A percentile compares a stretch with the other conserved stretches of the same genome.
Evolutionary conservation across 2,888 invertebrate genomes (phyloP).

Genomic region (Ctenicera cuprea): DNA sequence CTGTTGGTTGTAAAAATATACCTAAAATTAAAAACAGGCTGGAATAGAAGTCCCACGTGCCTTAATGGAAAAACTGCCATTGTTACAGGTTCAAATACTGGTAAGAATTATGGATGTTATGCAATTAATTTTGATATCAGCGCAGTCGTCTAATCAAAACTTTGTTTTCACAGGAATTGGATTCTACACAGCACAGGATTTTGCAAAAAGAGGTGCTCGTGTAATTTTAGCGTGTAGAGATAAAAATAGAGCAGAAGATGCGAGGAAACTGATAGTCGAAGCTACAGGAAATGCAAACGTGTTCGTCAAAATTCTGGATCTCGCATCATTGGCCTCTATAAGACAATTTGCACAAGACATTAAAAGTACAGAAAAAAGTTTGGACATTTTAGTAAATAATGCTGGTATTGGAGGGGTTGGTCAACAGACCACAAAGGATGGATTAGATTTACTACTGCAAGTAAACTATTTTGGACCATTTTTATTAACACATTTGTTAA

Average conservation of each 20-base stretch:
- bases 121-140: too few relatives aligned
- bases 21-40: too few relatives aligned
- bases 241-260: conserved; percentile 64
- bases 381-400: conserved; percentile 81
- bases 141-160: too few relatives aligned
- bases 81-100: conserved; percentile 67
- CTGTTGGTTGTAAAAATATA: too few relatives aligned
- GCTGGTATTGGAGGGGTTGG: conserved; percentile 76
- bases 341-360: conserved; percentile 78
- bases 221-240: conserved; percentile 76
- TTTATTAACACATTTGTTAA: conserved; percentile 80
- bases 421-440: conserved; percentile 77
- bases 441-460: conserved; percentile 80
- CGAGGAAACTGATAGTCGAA: conserved; percentile 66
- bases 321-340: conserved; percentile 76
- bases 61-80: conserved; percentile 67
- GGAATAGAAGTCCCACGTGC: conserved; percentile 64
- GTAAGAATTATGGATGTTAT: too few relatives aligned
- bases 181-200: conserved; percentile 69
- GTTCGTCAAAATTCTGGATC: conserved; percentile 73
- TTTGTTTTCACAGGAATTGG: conserved; percentile 69
- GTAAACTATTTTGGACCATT: conserved; percentile 85
- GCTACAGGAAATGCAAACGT: conserved; percentile 69
- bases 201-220: conserved; percentile 73
- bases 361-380: conserved; percentile 73